phyloP scores from a whole-genome alignment of 2,797 vertebrate species.

The Anas acuta region DNA sequence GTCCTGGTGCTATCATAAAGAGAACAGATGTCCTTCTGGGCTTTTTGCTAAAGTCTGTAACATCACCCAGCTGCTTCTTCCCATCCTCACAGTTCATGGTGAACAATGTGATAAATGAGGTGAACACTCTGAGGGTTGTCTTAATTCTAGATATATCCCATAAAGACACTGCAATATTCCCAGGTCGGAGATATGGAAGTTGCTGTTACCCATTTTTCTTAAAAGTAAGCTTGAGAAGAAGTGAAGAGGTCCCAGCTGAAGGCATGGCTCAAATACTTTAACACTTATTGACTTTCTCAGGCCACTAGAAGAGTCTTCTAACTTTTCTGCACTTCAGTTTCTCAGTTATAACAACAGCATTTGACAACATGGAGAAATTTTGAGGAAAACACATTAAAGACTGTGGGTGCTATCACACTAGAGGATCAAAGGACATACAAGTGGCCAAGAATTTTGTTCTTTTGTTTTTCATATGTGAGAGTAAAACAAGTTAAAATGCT shows the following conservation, averaged over 20 bases:
- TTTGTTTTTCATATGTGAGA: not conserved
- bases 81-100: not conserved
- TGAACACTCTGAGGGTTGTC: not conserved
- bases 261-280: not conserved
- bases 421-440: not conserved
- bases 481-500: not conserved
- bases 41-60: not conserved
- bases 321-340: not conserved
- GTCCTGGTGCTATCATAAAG: not conserved
- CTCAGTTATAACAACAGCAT: not conserved
- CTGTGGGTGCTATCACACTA: accelerated
- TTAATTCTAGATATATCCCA: not conserved
- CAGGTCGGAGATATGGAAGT: not conserved
- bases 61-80: not conserved
- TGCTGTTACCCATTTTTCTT: not conserved
- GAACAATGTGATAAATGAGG: not conserved
- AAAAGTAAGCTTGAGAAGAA: not conserved
- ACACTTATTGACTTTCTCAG: not conserved
- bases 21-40: not conserved
- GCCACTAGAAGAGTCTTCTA: not conserved
- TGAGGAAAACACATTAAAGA: not conserved
- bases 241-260: not conserved
- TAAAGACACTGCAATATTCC: not conserved
- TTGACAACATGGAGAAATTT: not conserved
- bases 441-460: not conserved